A percentile compares a stretch with the other conserved stretches of the same genome.
Conservation (phyloP, 2,888 invertebrate genomes). For the Tiliacea aurago region DNA sequence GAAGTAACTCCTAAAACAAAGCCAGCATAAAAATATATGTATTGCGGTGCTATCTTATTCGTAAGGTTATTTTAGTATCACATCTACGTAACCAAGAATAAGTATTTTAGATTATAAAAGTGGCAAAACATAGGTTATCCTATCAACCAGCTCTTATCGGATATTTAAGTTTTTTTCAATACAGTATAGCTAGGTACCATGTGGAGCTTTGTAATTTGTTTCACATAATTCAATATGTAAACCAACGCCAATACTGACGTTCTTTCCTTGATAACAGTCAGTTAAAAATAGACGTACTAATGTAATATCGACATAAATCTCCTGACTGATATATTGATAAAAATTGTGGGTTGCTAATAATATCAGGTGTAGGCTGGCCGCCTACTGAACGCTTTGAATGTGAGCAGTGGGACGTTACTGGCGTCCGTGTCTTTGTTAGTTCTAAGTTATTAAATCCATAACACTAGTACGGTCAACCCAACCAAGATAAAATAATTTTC, state of each 20-base stretch:
- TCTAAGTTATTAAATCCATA: slow-evolving; percentile 27
- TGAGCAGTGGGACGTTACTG: slow-evolving; percentile 35
- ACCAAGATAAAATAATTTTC: not conserved
- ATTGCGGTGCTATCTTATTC: not conserved
- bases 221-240: not conserved
- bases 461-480: slow-evolving; percentile 11
- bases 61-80: not conserved
- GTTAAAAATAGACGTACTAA: slow-evolving; percentile 38
- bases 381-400: slow-evolving; percentile 34
- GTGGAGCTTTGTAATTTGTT: not conserved
- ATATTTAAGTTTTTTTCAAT: not conserved
- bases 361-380: slow-evolving; percentile 37
- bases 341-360: slow-evolving; percentile 33
- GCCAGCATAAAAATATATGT: not conserved
- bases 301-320: slow-evolving; percentile 42
- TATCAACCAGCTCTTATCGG: not conserved
- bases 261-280: slow-evolving; percentile 1
- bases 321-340: slow-evolving; percentile 27
- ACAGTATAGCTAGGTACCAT: not conserved
- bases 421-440: slow-evolving; percentile 14
- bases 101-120: not conserved
- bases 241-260: not conserved
- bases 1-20: not conserved
- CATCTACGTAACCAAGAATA: not conserved
- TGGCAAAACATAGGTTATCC: not conserved